phyloP scores from a whole-genome alignment of 2,888 invertebrate species.

The Teleogryllus oceanicus region DNA sequence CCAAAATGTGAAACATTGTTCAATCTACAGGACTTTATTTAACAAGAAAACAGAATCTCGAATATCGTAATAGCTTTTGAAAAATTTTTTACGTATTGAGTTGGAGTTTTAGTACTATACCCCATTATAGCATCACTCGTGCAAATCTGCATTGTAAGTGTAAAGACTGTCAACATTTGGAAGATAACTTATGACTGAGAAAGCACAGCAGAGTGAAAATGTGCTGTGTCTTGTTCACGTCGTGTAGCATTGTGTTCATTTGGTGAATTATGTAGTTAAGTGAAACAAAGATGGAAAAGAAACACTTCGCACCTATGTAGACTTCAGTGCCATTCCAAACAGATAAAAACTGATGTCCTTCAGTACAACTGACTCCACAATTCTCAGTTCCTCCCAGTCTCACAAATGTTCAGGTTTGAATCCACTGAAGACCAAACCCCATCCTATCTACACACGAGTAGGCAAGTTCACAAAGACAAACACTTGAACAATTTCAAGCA shows the following conservation, averaged over 20 bases:
- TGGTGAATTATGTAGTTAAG: constrained; percentile 1
- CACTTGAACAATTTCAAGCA: constrained; percentile 21
- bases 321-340: neutral
- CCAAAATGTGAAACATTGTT: neutral
- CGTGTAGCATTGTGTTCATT: neutral
- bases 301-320: neutral
- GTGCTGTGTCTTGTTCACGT: neutral
- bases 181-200: neutral
- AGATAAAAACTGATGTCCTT: neutral
- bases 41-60: neutral
- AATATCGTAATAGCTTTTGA: neutral
- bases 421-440: too few relatives aligned
- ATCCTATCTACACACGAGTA: constrained; percentile 22
- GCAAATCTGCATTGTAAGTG: neutral
- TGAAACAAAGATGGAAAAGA: neutral
- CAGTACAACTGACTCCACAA: neutral
- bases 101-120: neutral
- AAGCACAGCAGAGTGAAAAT: constrained; percentile 1
- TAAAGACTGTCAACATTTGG: neutral
- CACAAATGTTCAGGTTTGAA: too few relatives aligned
- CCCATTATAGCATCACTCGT: neutral
- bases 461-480: constrained; percentile 24
- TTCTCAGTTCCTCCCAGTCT: neutral
- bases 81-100: neutral
- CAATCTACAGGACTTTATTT: neutral